Base-by-base conservation (phyloP, 2,888 invertebrate genomes). In the Cacoxenus indagator region DNA sequence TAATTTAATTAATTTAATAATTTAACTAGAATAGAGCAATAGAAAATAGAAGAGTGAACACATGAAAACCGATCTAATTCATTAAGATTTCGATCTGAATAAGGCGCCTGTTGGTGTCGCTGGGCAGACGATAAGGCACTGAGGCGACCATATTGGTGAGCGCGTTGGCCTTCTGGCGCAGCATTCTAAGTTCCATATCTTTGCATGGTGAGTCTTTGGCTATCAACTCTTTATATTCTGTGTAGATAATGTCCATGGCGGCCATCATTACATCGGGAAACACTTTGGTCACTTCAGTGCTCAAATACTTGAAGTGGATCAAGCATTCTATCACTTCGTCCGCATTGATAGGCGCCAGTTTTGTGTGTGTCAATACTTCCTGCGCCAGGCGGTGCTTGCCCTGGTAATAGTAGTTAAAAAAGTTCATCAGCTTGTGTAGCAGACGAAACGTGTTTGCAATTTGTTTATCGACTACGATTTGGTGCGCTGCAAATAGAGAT, bases 11-110 rank as follows among this genome's bases (percentile, higher is more conserved):
- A n/a, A n/a, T n/a, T n/a, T n/a, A n/a, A n/a, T n/a, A n/a, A n/a
- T n/a, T n/a, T n/a, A n/a, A n/a, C n/a, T n/a, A n/a, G n/a, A n/a
- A n/a, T n/a, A n/a, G n/a, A n/a, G n/a, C n/a, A n/a, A n/a, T n/a
- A n/a, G n/a, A n/a, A n/a, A n/a, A n/a, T n/a, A 57, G 48, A 61
- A n/a, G 43, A 19, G n/a, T 45, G 24, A 1, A 73, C 17, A 17
- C 29, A 8, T 14, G 14, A n/a, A n/a, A n/a, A n/a, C n/a, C n/a
- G 11, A 45, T 11, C 91, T 90, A 97, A 90, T 96, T 95, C 95
- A 98, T 96, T 57, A 96, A 90, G 73, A 97, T 96, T 89, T 98
- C 98, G 91, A 97, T 94, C 89, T 98, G 97, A 17, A 97, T 96
- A 54, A 98, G 91, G 82, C 95, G 92, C 75, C 95, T 95, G 88